Conservation (phyloP, 1,140 invertebrate genomes). For the Drosophila melanica region DNA sequence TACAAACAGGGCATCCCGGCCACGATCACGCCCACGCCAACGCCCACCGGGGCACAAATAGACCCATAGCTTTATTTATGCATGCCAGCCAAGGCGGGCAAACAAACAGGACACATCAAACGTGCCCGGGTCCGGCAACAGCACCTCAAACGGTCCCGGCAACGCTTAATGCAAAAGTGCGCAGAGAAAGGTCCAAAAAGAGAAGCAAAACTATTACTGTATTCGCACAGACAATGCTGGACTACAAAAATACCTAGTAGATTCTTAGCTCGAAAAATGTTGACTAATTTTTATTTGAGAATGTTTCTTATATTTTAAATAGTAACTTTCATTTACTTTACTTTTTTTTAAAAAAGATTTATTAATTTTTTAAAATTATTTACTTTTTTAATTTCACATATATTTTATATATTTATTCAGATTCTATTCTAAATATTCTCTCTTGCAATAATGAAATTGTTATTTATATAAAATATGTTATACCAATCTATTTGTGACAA, state of each 20-base stretch:
- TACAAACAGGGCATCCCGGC: slow-evolving; percentile 14
- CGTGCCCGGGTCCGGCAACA: slow-evolving; percentile 47
- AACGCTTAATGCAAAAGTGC: slow-evolving; percentile 20
- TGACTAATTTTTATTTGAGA: no score
- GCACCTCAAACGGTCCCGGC: slow-evolving; percentile 16
- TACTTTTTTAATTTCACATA: no score
- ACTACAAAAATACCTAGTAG: not conserved
- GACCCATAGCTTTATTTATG: slow-evolving; percentile 59
- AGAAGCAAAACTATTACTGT: slow-evolving; percentile 8
- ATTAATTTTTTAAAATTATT: no score
- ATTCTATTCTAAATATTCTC: no score
- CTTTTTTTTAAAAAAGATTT: no score
- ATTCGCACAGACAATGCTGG: not conserved
- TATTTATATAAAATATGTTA: no score
- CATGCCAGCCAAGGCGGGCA: slow-evolving; percentile 48
- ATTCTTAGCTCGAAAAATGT: no score
- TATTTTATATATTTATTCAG: no score
- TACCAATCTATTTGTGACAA: no score
- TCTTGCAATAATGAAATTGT: no score
- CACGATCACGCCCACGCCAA: slow-evolving; percentile 28
- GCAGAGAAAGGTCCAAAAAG: slow-evolving; percentile 30
- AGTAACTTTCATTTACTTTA: no score
- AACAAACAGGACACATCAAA: slow-evolving; percentile 57
- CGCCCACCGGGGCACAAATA: slow-evolving; percentile 50
- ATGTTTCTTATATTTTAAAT: no score